These are phyloP conservation scores for Augochlora pura DNA, from an alignment of 1,140 invertebrate genomes.

Conservation along the genomic window DNA sequence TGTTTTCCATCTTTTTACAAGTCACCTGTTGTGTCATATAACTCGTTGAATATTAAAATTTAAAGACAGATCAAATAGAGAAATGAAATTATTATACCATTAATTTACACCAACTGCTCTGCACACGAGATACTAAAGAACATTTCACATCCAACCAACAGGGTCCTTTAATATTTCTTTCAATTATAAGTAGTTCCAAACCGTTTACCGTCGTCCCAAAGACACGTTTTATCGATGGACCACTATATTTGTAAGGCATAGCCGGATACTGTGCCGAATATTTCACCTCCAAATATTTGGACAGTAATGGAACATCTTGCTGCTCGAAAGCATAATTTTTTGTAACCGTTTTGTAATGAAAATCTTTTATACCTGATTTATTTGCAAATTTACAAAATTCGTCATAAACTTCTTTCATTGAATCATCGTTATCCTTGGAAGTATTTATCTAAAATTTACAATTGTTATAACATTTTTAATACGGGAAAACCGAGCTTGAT, in stretches of 20 bases:
- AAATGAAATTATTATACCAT: slow-evolving; percentile 7
- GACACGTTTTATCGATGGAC: slow-evolving; percentile 82
- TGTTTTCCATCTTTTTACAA: slow-evolving; percentile 82
- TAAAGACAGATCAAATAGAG: background rate
- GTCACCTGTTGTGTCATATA: slow-evolving; percentile 72
- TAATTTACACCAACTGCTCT: slow-evolving; percentile 88
- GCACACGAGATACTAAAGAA: slow-evolving; percentile 83
- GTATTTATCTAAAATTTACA: slow-evolving; percentile 80
- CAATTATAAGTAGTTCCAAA: slow-evolving; percentile 94
- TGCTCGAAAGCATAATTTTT: slow-evolving; percentile 95
- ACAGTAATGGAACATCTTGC: slow-evolving; percentile 88
- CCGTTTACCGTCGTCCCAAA: slow-evolving; percentile 93
- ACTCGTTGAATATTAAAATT: slow-evolving; percentile 19
- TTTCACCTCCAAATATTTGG: slow-evolving; percentile 95
- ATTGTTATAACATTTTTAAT: background rate
- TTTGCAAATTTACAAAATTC: slow-evolving; percentile 91
- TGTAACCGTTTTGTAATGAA: slow-evolving; percentile 87
- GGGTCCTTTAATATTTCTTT: slow-evolving; percentile 96
- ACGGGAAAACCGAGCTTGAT: background rate
- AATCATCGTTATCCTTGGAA: slow-evolving; percentile 68
- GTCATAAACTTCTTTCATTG: slow-evolving; percentile 90
- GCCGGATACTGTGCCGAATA: slow-evolving; percentile 77
- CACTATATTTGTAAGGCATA: slow-evolving; percentile 67
- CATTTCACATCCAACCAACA: slow-evolving; percentile 94
- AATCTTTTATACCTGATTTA: slow-evolving; percentile 87